Evolutionary conservation across 2,113 vertebrate species (phyloP), one percentile per base, ranked within the genome.

Genomic region (Rhinolophus sinicus): DNA sequence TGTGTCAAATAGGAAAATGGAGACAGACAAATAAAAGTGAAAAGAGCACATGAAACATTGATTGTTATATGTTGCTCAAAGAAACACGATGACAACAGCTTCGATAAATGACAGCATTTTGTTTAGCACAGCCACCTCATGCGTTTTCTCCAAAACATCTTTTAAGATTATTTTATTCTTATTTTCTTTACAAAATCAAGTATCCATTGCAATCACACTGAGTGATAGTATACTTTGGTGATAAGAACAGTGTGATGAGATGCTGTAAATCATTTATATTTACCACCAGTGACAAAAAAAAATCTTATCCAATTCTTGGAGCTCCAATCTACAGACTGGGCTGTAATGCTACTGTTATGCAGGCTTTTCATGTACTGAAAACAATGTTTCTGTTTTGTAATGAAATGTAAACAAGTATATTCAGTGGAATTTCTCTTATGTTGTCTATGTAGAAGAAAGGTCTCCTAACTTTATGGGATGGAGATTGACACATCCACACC

Each of bases 181-280:
- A n/a, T 76, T 88, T 78, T 33, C 30, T 78, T 93, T 73, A 26
- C 30, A 88, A 94, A 97, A 92, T 90, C 76, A 96, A 80, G 15
- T 96, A 85, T 88, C 58, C 18, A 2, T 3, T 84, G 54, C 72
- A 81, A 30, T 73, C 40, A 67, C 2, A 18, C 18, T 47, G 54
- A 88, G 33, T 38, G 76, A 77, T 5, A 73, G 35, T 30, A 47
- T 18, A 82, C 50, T 88, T 18, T 38, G 50, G 22, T 70, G 70
- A 50, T 30, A 80, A 89, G 64, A 6, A 58, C 4, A 50, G 50
- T 33, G 26, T 26, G 54, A 69, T 40, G 78, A 60, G 44, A 85
- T 40, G 6, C 2, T 67, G 8, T 33, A 78, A 84, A 60, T 13
- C 35, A 35, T 82, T 87, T 50, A 40, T 9, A 18, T 11, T 95